These are phyloP conservation scores for Sphinx pinastri DNA, from an alignment of 2,888 invertebrate genomes.

Conservation along the genomic window DNA sequence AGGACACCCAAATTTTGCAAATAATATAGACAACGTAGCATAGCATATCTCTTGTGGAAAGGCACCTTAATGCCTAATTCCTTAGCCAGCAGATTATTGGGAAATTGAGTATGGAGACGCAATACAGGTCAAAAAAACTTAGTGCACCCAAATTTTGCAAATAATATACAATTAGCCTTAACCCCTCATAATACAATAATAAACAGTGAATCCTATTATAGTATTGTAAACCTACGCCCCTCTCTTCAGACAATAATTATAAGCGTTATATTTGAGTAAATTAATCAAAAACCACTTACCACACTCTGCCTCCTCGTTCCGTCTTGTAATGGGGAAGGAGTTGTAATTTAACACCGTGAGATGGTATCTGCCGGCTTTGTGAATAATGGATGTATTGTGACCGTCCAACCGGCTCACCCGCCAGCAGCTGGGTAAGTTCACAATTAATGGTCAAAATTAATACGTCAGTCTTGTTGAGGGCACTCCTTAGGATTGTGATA, in stretches of 20 bases:
- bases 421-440: neutral
- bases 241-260: neutral
- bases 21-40: no score
- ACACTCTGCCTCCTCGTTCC: neutral
- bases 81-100: no score
- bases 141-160: no score
- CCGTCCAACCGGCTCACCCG: neutral
- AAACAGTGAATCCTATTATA: neutral
- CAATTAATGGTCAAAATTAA: neutral
- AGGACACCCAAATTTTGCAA: no score
- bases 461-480: no score
- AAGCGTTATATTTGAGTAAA: neutral
- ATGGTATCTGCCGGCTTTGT: slow-evolving; percentile 54
- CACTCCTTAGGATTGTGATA: neutral
- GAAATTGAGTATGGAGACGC: no score
- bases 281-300: neutral
- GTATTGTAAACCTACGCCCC: neutral
- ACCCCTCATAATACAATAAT: neutral
- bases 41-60: no score
- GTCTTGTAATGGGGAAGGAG: slow-evolving; percentile 48
- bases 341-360: slow-evolving; percentile 61
- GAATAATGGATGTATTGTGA: slow-evolving; percentile 56
- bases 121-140: no score
- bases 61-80: no score
- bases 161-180: no score